Conservation (phyloP, 2,888 invertebrate genomes). For the Mellilla xanthometata region DNA sequence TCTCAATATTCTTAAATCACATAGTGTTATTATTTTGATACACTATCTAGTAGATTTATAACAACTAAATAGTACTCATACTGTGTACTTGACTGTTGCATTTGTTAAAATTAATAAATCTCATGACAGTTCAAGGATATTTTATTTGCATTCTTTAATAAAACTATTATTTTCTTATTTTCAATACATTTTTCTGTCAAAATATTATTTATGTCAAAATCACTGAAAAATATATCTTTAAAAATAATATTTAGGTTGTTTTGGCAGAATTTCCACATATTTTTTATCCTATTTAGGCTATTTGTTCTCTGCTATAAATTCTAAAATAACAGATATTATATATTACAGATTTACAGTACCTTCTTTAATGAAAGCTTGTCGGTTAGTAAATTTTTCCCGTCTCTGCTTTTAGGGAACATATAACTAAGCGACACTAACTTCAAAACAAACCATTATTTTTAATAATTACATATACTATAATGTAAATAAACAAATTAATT, state of each 20-base stretch:
- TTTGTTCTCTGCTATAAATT: conserved; percentile 4
- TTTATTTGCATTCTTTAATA: conserved; percentile 1
- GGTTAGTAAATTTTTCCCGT: conserved; percentile 2
- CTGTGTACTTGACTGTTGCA: conserved; percentile 1
- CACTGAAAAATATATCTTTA: neutral
- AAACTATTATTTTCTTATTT: too few species aligned
- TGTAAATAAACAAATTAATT: neutral
- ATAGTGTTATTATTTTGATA: conserved; percentile 4
- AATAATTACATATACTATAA: neutral
- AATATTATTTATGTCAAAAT: conserved; percentile 1
- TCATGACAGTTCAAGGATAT: neutral
- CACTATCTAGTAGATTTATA: conserved; percentile 3
- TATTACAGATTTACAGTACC: conserved; percentile 4
- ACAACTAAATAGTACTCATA: conserved; percentile 1
- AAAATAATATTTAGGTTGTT: conserved; percentile 3
- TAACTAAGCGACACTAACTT: neutral
- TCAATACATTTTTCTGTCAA: conserved; percentile 2
- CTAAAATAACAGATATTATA: conserved; percentile 5
- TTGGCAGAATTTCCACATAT: conserved; percentile 2
- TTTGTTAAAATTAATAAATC: conserved; percentile 5
- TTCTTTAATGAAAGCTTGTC: conserved; percentile 2
- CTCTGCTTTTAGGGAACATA: neutral
- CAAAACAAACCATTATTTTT: neutral
- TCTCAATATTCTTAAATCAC: conserved; percentile 3
- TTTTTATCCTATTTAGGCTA: conserved; percentile 2